Percentiles rank a stretch among this genome's conserved stretches.
Evolutionary conservation across 2,888 invertebrate species (phyloP).

Genomic region (Dynastes maya): DNA sequence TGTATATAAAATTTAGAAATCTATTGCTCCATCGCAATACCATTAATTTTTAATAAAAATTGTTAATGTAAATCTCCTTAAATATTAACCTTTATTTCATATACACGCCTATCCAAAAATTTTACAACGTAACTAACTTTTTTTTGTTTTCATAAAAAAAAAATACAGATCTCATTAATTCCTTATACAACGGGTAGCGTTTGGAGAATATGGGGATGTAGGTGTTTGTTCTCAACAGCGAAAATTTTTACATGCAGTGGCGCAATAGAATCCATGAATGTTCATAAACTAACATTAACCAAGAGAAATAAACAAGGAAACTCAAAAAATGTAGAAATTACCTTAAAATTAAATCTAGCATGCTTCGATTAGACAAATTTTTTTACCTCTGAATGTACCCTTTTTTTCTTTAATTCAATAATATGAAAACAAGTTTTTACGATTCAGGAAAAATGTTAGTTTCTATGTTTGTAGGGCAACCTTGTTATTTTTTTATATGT

Average conservation of each 20-base stretch:
- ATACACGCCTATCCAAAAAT: constrained; percentile 1
- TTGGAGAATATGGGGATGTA: background rate
- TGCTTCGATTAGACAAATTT: no score
- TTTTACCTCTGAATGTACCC: no score
- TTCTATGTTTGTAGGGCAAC: constrained; percentile 2
- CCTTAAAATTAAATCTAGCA: no score
- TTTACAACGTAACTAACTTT: background rate
- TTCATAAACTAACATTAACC: background rate
- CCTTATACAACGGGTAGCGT: background rate
- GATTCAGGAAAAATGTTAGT: background rate
- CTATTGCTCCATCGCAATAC: no score
- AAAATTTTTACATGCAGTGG: background rate
- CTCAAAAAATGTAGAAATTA: constrained; percentile 5
- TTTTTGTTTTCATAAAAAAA: background rate
- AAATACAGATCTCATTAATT: background rate
- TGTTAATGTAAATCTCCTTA: constrained; percentile 12
- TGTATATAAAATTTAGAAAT: no score
- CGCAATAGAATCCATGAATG: background rate
- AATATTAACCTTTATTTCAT: background rate
- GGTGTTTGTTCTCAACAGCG: background rate
- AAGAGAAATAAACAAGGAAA: constrained; percentile 5
- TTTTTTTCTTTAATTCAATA: background rate
- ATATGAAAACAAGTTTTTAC: background rate
- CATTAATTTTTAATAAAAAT: background rate
- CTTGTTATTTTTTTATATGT: background rate